Base-by-base conservation (phyloP, 2,888 invertebrate genomes). In the Vannuccia rotundouncinata region DNA sequence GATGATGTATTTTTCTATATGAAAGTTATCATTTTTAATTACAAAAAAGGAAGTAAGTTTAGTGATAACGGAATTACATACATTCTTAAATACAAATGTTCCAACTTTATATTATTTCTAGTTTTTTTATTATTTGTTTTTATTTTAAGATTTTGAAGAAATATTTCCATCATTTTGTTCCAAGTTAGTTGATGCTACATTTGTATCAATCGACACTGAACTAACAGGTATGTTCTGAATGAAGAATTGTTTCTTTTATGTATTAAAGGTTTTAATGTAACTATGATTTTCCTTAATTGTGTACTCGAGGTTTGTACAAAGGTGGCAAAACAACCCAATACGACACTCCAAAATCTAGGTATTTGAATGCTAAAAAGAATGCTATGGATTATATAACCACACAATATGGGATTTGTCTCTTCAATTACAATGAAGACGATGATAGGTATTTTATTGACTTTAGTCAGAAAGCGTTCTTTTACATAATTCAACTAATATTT, bases 171-270 rank as follows among this genome's bases (percentile, higher is more conserved):
- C 10, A 5, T 66, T 66, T 66, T 22, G 5, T 22, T 22, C 13
- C 22, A 5, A 66, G 2, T 66, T 66, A 66, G 25, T 2, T 22
- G 66, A 66, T n/a, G 10, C 66, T 22, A 66, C 10, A 5, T 66
- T 66, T 66, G 66, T 66, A 66, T 13, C 66, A 2, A 66, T 66
- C 25, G 66, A 66, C 25, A 66, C 66, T 66, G 66, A 66, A 66
- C 66, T 66, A 27, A 66, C 66, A 66, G 66, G 66, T 22, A n/a
- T 2, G 66, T 66, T 66, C n/a, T n/a, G n/a, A n/a, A n/a, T n/a
- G n/a, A n/a, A n/a, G n/a, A n/a, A n/a, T n/a, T n/a, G n/a, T n/a
- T n/a, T n/a, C n/a, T n/a, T n/a, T n/a, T n/a, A n/a, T n/a, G n/a
- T n/a, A n/a, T n/a, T n/a, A n/a, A n/a, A n/a, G n/a, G n/a, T n/a